These are phyloP conservation scores for Ctenomys sociabilis DNA, from an alignment of 2,113 vertebrate species.

Conservation along the genomic window DNA sequence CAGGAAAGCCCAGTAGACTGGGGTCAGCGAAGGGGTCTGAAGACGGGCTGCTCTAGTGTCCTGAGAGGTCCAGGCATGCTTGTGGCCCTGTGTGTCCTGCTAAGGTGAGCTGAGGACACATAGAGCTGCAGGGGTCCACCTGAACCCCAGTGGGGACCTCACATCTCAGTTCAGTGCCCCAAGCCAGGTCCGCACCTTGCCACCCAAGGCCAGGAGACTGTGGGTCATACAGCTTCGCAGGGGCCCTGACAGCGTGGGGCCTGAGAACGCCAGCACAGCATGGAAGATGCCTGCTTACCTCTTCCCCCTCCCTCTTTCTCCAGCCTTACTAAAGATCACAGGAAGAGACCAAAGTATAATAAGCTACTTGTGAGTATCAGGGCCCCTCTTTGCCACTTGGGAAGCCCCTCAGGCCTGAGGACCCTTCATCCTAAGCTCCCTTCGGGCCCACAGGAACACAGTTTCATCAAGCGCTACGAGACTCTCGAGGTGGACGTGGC, in stretches of 20 bases:
- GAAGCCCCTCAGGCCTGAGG: neutral
- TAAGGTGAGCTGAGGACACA: rapidly evolving
- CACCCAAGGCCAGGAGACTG: neutral
- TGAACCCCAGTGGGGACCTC: neutral
- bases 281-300: neutral
- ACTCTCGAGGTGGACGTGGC: constrained; percentile 96
- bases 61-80: neutral
- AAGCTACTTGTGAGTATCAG: constrained; percentile 92
- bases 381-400: neutral
- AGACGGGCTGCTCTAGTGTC: neutral
- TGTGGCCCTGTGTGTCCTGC: neutral
- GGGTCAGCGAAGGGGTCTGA: rapidly evolving
- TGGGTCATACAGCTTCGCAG: neutral
- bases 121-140: neutral
- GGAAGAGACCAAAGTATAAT: constrained; percentile 99
- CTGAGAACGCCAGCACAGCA: rapidly evolving
- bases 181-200: neutral
- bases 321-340: constrained; percentile 99
- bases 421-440: neutral
- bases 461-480: constrained; percentile 95
- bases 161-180: too few relatives aligned
- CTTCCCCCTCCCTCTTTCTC: neutral
- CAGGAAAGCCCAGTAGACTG: neutral
- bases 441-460: constrained; percentile 89
- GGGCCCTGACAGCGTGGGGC: too few relatives aligned